Evolutionary conservation across 2,113 vertebrate species (phyloP).

Genomic region (Amphiprion percula): DNA sequence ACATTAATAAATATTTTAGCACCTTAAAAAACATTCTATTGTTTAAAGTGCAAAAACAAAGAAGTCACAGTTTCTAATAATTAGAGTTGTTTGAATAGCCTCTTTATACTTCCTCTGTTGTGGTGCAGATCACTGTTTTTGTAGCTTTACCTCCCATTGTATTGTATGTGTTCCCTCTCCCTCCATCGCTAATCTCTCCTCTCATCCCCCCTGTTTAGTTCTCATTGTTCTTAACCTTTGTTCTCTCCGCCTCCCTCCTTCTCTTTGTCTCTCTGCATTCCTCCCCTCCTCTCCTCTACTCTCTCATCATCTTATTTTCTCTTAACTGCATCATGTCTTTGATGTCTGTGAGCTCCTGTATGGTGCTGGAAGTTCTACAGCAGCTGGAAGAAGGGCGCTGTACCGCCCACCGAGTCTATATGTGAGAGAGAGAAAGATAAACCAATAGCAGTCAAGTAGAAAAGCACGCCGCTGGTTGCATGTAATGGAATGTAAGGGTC

Average conservation of each 20-base stretch:
- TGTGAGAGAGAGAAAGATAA: not conserved
- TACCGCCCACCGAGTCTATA: not conserved
- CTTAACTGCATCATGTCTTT: not conserved
- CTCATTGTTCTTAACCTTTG: not conserved
- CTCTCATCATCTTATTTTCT: not conserved
- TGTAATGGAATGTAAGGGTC: conserved; percentile 3
- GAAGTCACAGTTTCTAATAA: too few relatives aligned
- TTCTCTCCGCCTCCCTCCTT: not conserved
- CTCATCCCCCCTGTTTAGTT: not conserved
- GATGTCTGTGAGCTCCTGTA: not conserved
- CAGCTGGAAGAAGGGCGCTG: not conserved
- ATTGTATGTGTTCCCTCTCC: too few relatives aligned
- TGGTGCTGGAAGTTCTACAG: not conserved
- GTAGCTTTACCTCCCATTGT: too few relatives aligned
- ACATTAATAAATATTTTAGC: too few relatives aligned
- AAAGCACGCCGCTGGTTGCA: not conserved
- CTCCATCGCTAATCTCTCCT: not conserved
- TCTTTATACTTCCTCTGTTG: too few relatives aligned
- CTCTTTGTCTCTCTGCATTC: not conserved
- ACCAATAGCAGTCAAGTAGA: not conserved
- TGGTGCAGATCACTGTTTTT: too few relatives aligned
- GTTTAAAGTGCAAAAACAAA: too few relatives aligned
- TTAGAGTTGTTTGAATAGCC: too few relatives aligned
- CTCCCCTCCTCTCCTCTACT: not conserved
- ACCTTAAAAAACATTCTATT: too few relatives aligned